Percentiles rank a stretch among this genome's conserved stretches.
These are phyloP conservation scores for Andrena bicolor DNA, from an alignment of 2,888 invertebrate species.

Conservation along the genomic window DNA sequence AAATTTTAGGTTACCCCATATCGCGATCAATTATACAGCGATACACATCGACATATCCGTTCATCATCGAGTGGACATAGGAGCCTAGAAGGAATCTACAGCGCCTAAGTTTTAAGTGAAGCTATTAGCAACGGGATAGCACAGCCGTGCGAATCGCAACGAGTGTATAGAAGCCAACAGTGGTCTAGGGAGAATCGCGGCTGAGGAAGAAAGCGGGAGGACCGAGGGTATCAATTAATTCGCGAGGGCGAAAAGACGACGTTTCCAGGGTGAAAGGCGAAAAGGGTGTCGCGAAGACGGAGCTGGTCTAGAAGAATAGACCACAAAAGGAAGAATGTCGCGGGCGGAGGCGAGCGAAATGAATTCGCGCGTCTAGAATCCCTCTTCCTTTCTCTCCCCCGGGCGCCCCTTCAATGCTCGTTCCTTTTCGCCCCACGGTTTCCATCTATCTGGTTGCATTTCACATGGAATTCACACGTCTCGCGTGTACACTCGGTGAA, in stretches of 20 bases:
- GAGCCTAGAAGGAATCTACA: not conserved
- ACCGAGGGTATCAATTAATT: slow-evolving; percentile 57
- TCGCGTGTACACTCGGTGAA: slow-evolving; percentile 69
- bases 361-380: slow-evolving; percentile 66
- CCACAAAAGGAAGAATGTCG: slow-evolving; percentile 56
- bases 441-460: slow-evolving; percentile 72
- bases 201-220: slow-evolving; percentile 6
- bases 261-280: slow-evolving; percentile 45
- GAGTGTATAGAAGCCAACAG: not conserved
- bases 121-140: too few species aligned
- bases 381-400: slow-evolving; percentile 42
- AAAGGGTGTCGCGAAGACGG: slow-evolving; percentile 58
- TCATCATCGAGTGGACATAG: too few species aligned
- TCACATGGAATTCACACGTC: slow-evolving; percentile 77
- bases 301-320: slow-evolving; percentile 51
- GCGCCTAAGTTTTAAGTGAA: not conserved
- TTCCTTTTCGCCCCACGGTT: slow-evolving; percentile 25
- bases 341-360: slow-evolving; percentile 62
- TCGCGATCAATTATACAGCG: not conserved
- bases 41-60: too few species aligned
- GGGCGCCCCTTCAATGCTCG: not conserved
- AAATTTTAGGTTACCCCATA: not conserved
- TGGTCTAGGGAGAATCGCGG: not conserved
- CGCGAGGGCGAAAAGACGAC: slow-evolving; percentile 58
- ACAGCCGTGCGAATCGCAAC: not conserved